Evolutionary conservation across 2,888 invertebrate genomes (phyloP), one percentile per base, ranked within the genome.

Genomic region (Acrocyrtus sp.): DNA sequence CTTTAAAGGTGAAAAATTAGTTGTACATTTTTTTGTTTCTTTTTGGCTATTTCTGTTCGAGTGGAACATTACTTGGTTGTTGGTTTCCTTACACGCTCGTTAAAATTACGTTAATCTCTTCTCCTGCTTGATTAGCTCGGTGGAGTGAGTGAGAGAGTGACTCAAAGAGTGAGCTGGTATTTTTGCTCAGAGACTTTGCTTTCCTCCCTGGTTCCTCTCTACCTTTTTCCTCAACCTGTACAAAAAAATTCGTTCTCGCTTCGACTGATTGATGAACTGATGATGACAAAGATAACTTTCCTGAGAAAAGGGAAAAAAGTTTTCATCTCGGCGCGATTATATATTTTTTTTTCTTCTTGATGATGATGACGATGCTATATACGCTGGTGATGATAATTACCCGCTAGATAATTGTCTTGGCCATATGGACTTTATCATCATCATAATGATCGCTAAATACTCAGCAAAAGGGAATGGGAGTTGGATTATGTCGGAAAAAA

Each of bases 101-200:
- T 66, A 66, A 56, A 54, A 66, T 54, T 66, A 54, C 54, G 63
- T 53, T 63, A 53, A 63, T 63, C 53, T 65, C 15, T 34, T 34
- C 50, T 21, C 50, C 21, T 50, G 50, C n/a, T 22, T 50, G n/a
- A 50, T 10, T 34, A 34, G 6, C 34, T 34, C 34, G 5, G n/a
- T n/a, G n/a, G n/a, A n/a, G n/a, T n/a, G n/a, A n/a, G n/a, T n/a
- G n/a, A n/a, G n/a, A n/a, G n/a, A n/a, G n/a, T n/a, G n/a, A n/a
- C n/a, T n/a, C n/a, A n/a, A n/a, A n/a, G n/a, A n/a, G n/a, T n/a
- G n/a, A n/a, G n/a, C n/a, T n/a, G n/a, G n/a, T n/a, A n/a, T n/a
- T n/a, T n/a, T n/a, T n/a, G n/a, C n/a, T n/a, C n/a, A n/a, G n/a
- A n/a, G n/a, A n/a, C n/a, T n/a, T n/a, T n/a, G n/a, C n/a, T n/a